A percentile compares a stretch with the other conserved stretches of the same genome.
phyloP scores from a whole-genome alignment of 2,888 invertebrate species.

The Yponomeuta malinellus region DNA sequence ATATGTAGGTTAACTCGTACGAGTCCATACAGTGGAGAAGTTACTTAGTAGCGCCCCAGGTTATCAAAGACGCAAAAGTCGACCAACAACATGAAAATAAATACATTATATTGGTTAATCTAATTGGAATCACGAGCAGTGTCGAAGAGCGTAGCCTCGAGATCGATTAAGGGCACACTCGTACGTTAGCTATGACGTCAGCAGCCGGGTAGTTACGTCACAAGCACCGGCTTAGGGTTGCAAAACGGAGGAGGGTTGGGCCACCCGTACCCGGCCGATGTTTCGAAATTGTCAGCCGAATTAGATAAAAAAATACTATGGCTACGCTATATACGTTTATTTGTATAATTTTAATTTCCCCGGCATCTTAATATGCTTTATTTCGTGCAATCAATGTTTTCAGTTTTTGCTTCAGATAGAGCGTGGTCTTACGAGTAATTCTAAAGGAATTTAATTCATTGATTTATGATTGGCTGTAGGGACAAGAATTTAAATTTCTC shows the following conservation, averaged over 20 bases:
- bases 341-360: neutral
- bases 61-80: no score
- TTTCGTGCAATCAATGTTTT: no score
- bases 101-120: slow-evolving; percentile 16
- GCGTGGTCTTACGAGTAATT: no score
- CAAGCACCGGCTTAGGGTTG: slow-evolving; percentile 34
- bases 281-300: slow-evolving; percentile 5
- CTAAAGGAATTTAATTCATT: no score
- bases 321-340: neutral
- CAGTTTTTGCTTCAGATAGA: no score
- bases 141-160: slow-evolving; percentile 37
- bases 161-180: slow-evolving; percentile 58
- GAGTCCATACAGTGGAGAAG: no score
- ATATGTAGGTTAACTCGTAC: no score
- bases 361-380: neutral
- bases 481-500: neutral
- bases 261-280: slow-evolving; percentile 3
- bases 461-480: no score
- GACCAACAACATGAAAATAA: neutral
- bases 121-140: neutral
- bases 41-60: no score
- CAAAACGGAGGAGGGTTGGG: slow-evolving; percentile 31
- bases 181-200: slow-evolving; percentile 65
- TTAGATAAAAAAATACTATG: slow-evolving; percentile 8
- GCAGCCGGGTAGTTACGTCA: slow-evolving; percentile 60